A percentile compares a stretch with the other conserved stretches of the same genome.
Conservation (phyloP, 2,888 invertebrate species). For the Himalopsyche kuldschensis region DNA sequence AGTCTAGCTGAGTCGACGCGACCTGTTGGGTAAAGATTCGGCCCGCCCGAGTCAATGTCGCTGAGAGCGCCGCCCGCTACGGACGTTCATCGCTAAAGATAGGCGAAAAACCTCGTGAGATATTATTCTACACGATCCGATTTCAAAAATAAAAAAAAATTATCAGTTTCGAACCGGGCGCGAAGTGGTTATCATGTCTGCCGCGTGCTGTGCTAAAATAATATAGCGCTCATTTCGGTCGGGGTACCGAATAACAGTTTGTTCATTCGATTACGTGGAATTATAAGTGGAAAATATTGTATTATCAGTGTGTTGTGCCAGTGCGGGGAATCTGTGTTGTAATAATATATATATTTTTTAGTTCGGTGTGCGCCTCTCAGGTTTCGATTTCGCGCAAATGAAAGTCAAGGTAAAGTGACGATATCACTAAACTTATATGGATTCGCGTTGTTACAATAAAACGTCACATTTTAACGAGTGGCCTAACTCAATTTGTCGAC, state of each 20-base stretch:
- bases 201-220: neutral
- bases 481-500: too few relatives aligned
- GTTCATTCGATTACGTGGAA: neutral
- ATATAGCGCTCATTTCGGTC: neutral
- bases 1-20: neutral
- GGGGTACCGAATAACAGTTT: neutral
- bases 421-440: neutral
- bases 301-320: neutral
- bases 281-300: neutral
- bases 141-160: neutral
- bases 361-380: neutral
- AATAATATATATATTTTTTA: neutral
- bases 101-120: neutral
- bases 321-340: neutral
- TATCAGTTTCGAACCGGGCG: neutral
- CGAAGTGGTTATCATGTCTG: neutral
- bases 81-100: neutral
- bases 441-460: neutral
- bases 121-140: neutral
- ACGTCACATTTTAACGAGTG: neutral
- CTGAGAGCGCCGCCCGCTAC: neutral
- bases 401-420: conserved; percentile 35
- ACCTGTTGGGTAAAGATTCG: neutral
- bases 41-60: neutral
- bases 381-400: conserved; percentile 27